Conservation (phyloP, 2,888 invertebrate genomes). For the Pemphredon lugubris region DNA sequence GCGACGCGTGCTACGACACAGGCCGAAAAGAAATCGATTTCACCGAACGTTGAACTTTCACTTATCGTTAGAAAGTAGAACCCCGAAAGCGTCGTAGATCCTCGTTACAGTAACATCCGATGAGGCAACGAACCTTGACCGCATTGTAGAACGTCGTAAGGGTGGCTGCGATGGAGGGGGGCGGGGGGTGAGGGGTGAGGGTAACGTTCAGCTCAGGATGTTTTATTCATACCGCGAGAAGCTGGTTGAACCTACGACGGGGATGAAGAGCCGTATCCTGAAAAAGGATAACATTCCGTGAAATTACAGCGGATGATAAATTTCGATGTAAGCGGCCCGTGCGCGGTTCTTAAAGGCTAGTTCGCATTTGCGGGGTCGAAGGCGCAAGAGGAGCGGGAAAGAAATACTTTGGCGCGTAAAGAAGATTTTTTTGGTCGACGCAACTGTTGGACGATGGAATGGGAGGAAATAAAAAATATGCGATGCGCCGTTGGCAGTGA, state of each 20-base stretch:
- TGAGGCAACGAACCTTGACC: slow-evolving; percentile 13
- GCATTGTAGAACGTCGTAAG: slow-evolving; percentile 23
- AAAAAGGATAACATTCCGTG: slow-evolving; percentile 70
- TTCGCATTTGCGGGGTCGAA: slow-evolving; percentile 30
- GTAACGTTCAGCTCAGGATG: slow-evolving; percentile 37
- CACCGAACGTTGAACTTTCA: too few species aligned
- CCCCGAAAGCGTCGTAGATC: background rate
- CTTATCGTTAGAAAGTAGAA: too few species aligned
- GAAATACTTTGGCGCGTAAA: background rate
- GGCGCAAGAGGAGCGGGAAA: background rate
- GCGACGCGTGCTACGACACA: too few species aligned
- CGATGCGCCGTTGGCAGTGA: too few species aligned
- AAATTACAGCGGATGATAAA: slow-evolving; percentile 72
- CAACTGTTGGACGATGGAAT: background rate
- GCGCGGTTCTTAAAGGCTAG: slow-evolving; percentile 40
- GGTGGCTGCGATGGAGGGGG: slow-evolving; percentile 21
- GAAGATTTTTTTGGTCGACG: background rate
- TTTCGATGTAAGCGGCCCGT: slow-evolving; percentile 69
- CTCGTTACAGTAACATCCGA: background rate
- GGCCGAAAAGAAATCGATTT: too few species aligned
- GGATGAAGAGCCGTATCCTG: slow-evolving; percentile 44
- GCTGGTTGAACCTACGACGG: slow-evolving; percentile 8
- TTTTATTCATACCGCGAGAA: slow-evolving; percentile 48
- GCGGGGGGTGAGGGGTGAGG: slow-evolving; percentile 10
- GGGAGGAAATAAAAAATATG: too few species aligned